phyloP scores from a whole-genome alignment of 2,797 vertebrate species.

The Cynodonichthys magdalenae region DNA sequence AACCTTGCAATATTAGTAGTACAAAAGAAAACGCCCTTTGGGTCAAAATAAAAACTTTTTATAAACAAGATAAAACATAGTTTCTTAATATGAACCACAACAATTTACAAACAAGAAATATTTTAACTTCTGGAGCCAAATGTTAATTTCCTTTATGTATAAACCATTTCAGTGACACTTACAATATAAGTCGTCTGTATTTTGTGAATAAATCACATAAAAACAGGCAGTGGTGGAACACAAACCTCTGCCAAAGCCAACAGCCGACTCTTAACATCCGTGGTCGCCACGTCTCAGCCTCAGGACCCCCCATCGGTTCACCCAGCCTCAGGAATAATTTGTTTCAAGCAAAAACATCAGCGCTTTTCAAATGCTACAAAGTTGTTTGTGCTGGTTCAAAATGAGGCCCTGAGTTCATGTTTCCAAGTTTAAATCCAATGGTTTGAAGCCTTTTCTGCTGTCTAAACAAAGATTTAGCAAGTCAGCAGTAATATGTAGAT shows the following conservation, averaged over 20 bases:
- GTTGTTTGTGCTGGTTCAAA: constrained; percentile 1
- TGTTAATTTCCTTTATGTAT: too few relatives aligned
- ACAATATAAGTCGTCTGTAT: constrained; percentile 4
- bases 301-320: background rate
- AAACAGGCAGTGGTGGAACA: background rate
- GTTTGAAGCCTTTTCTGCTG: background rate
- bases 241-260: constrained; percentile 3
- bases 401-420: constrained; percentile 1
- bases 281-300: background rate
- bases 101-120: too few relatives aligned
- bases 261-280: background rate
- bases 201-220: constrained; percentile 23
- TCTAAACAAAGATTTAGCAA: background rate
- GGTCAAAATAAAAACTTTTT: too few relatives aligned
- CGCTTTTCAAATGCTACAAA: background rate
- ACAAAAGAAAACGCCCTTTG: too few relatives aligned
- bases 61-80: too few relatives aligned
- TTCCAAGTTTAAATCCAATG: background rate
- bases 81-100: too few relatives aligned
- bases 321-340: background rate
- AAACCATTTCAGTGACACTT: too few relatives aligned
- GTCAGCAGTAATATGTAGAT: background rate
- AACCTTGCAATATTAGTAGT: background rate
- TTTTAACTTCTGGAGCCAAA: too few relatives aligned
- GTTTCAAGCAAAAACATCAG: constrained; percentile 12